Base-by-base conservation (phyloP, 2,113 vertebrate genomes). In the Corythornis cristatus region DNA sequence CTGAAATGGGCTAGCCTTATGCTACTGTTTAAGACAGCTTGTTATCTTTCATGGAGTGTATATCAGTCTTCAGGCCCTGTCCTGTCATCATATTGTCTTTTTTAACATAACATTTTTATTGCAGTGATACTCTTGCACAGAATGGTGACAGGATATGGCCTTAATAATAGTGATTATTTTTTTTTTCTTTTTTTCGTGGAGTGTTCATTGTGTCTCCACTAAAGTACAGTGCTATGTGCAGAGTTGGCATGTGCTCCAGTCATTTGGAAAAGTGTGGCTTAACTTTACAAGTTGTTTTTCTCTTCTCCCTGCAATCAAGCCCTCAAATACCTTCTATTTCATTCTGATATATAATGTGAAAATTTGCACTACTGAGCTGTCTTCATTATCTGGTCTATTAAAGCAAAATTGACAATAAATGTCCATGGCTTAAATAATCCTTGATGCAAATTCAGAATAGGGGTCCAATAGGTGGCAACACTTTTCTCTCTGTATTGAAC, bases 321-420 rank as follows among this genome's bases (percentile, higher is more conserved):
- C 77, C 84, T 76, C 75, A 83, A 53, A 93, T 85, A 40, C 60
- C 62, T 97, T 93, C 72, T 80, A 3, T 91, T 94, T 96, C 86
- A 42, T 88, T 74, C 83, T 96, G 94, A 96, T 78, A 45, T 86
- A 70, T 84, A 97, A 98, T 98, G 97, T 98, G 98, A 98, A 98
- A 92, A 96, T 93, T 97, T 97, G 97, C 91, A 97, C 81, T 94
- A 97, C 96, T 97, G 96, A 97, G 83, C 83, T 96, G 84, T 93
- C 80, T 76, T 89, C 45, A 15, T 92, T 92, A 60, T 90, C 83
- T 21, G 33, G 57, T 75, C 18, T 87, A 60, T 88, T 88, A 89
- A 88, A 71, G 42, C 29, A 93, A 91, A 88, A 83, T 83, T 93
- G 66, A 75, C 67, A 70, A 16, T 56, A 76, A 73, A 60, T 70